A percentile compares a stretch with the other conserved stretches of the same genome.
Evolutionary conservation across 1,140 invertebrate species (phyloP).

Genomic region (Drosophila ohnishii): DNA sequence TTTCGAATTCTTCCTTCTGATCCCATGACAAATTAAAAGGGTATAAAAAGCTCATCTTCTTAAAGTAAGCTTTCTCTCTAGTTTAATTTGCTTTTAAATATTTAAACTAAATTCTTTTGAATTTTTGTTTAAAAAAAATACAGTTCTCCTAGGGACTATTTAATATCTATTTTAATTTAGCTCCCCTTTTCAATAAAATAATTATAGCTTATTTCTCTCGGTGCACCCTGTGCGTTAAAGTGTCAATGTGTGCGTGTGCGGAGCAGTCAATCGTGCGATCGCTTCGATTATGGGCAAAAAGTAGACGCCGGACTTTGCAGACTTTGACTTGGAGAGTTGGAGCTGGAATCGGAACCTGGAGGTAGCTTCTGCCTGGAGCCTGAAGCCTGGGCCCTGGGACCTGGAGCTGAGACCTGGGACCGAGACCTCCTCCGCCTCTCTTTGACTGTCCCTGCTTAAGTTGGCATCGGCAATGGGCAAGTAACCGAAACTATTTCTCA

Average conservation of each 20-base stretch:
- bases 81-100: too few relatives aligned
- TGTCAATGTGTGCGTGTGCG: constrained; percentile 53
- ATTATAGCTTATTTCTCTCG: not conserved
- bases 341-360: constrained; percentile 36
- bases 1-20: too few relatives aligned
- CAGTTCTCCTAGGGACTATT: rapidly evolving
- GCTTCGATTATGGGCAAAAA: constrained; percentile 73
- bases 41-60: too few relatives aligned
- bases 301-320: constrained; percentile 61
- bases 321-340: constrained; percentile 45
- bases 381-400: not conserved
- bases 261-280: constrained; percentile 73
- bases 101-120: too few relatives aligned
- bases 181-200: not conserved
- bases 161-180: too few relatives aligned
- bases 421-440: constrained; percentile 14
- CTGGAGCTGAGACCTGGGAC: constrained; percentile 15
- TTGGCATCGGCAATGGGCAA: constrained; percentile 47
- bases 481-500: constrained; percentile 82
- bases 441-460: constrained; percentile 1
- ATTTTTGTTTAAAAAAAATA: not conserved
- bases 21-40: too few relatives aligned
- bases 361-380: not conserved
- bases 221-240: constrained; percentile 20
- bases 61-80: too few relatives aligned